phyloP scores from a whole-genome alignment of 1,140 invertebrate species.

The Mylabris phalerata region DNA sequence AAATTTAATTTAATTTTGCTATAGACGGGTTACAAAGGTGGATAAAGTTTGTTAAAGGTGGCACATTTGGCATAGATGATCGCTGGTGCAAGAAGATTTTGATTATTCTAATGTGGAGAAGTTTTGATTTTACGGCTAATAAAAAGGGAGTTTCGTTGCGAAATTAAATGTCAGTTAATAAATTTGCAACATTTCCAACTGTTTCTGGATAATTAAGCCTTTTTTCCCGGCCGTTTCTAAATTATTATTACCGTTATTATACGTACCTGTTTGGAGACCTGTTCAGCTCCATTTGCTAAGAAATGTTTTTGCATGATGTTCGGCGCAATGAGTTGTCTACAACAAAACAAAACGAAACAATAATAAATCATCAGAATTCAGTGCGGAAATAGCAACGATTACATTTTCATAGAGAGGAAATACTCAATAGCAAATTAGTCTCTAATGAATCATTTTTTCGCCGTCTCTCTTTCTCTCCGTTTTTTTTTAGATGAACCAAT shows the following conservation, averaged over 20 bases:
- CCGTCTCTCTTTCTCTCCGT: no score
- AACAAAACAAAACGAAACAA: slow-evolving; percentile 35
- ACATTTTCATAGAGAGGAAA: no score
- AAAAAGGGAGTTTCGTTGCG: not conserved
- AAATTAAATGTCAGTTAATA: no score
- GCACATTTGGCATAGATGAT: no score
- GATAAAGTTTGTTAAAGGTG: not conserved
- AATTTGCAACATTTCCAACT: no score
- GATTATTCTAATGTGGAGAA: not conserved
- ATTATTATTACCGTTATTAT: not conserved
- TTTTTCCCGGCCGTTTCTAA: no score
- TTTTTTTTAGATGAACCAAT: no score
- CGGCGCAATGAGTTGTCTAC: slow-evolving; percentile 72
- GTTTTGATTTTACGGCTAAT: slow-evolving; percentile 5
- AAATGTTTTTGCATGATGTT: slow-evolving; percentile 78
- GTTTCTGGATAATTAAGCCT: no score
- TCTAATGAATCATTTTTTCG: no score
- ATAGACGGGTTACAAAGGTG: slow-evolving; percentile 10
- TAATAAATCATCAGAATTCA: not conserved
- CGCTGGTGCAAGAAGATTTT: not conserved
- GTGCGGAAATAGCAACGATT: no score
- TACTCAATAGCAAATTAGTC: no score
- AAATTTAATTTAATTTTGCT: slow-evolving; percentile 17
- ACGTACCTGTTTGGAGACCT: slow-evolving; percentile 60
- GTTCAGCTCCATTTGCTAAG: slow-evolving; percentile 61